A percentile compares a stretch with the other conserved stretches of the same genome.
These are phyloP conservation scores for Hemistola chrysoprasaria DNA, from an alignment of 2,888 invertebrate genomes.

Conservation along the genomic window DNA sequence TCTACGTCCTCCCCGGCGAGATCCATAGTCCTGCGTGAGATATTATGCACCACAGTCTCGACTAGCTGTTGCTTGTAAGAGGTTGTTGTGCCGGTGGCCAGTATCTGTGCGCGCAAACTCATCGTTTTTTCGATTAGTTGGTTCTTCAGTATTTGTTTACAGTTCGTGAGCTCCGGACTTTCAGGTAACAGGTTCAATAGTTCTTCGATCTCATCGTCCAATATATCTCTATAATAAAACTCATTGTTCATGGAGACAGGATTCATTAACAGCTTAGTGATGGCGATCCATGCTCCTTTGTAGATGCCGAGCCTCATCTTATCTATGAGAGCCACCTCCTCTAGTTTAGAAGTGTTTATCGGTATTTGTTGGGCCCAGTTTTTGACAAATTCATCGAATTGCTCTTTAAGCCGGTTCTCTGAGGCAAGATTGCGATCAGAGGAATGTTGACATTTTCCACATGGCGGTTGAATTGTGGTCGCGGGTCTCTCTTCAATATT, in stretches of 20 bases:
- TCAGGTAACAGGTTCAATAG: constrained; percentile 51
- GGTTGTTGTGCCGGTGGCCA: constrained; percentile 27
- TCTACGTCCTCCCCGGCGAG: constrained; percentile 22
- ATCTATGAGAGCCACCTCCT: constrained; percentile 36
- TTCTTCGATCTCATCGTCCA: constrained; percentile 60
- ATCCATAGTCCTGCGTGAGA: constrained; percentile 32
- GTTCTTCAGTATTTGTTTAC: constrained; percentile 45
- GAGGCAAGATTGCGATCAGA: no score
- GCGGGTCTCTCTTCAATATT: no score
- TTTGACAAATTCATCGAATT: constrained; percentile 45
- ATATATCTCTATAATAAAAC: constrained; percentile 52
- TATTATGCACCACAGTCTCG: constrained; percentile 39
- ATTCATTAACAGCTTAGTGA: constrained; percentile 51
- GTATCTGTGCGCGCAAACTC: constrained; percentile 40
- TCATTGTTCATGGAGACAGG: constrained; percentile 42
- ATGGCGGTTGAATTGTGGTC: no score
- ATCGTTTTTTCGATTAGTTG: constrained; percentile 50
- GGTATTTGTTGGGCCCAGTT: constrained; percentile 52
- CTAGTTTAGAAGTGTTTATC: constrained; percentile 31
- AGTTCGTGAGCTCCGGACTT: constrained; percentile 39
- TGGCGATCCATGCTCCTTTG: constrained; percentile 52
- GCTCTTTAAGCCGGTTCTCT: no score
- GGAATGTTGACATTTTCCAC: no score
- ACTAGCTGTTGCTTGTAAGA: constrained; percentile 50
- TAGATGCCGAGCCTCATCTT: constrained; percentile 47